Conservation (phyloP, 2,797 vertebrate species). For the Ctenopoma multispine region DNA sequence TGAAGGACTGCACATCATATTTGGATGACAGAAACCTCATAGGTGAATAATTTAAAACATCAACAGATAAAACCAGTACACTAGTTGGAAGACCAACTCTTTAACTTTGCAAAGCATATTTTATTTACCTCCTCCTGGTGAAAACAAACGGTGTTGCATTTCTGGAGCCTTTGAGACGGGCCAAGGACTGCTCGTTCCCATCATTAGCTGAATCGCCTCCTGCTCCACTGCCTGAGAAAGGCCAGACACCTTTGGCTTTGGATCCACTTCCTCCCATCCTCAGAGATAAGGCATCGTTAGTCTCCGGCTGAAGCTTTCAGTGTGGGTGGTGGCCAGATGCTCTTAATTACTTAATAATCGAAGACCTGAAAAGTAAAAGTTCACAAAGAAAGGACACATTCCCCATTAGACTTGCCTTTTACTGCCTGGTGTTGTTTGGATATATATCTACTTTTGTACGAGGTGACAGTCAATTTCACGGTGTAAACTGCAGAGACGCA, state of each 20-base stretch:
- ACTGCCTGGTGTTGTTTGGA: background rate
- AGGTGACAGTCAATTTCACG: no score
- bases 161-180: conserved; percentile 85
- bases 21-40: background rate
- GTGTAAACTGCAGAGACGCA: no score
- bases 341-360: conserved; percentile 35
- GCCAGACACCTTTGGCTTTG: conserved; percentile 93
- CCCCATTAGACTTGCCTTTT: conserved; percentile 7
- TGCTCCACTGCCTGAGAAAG: conserved; percentile 87
- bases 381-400: conserved; percentile 17
- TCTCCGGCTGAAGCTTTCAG: conserved; percentile 42
- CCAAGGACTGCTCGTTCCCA: conserved; percentile 88
- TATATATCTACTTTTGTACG: background rate
- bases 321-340: conserved; percentile 46
- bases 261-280: conserved; percentile 95
- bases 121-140: conserved; percentile 91
- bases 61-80: no score
- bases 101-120: background rate
- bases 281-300: conserved; percentile 84
- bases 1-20: background rate
- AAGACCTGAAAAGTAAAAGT: conserved; percentile 52
- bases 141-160: conserved; percentile 92
- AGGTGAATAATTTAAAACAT: background rate
- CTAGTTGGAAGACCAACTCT: background rate
- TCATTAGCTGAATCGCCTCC: conserved; percentile 80